Evolutionary conservation across 2,888 invertebrate genomes (phyloP), one percentile per base, ranked within the genome.

Genomic region (Apoderus coryli): DNA sequence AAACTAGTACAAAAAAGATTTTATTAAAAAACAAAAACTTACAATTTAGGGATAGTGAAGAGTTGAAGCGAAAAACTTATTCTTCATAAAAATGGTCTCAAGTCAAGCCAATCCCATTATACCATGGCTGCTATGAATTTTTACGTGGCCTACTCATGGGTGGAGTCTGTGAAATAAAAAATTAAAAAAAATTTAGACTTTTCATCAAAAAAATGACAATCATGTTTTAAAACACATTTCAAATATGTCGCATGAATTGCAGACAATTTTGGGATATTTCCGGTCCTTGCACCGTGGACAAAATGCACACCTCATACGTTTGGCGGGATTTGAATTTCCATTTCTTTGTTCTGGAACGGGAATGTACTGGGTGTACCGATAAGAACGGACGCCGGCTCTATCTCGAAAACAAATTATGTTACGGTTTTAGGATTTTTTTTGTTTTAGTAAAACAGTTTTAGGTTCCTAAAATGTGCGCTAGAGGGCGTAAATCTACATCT

Each of bases 211-310:
- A 19, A 19, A 7, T 19, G 19, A 19, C 19, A 19, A 19, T 19
- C 7, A 19, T 19, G 19, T 19, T 19, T 19, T 19, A 19, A 6
- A 19, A 19, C 19, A 19, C 19, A 19, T 19, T 19, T 19, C 19
- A 19, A n/a, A n/a, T 19, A 19, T 19, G 19, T 19, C 19, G 19
- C 19, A 19, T 7, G 19, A 19, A 19, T 7, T 19, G 19, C 19
- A 19, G 19, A 19, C 19, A 19, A 19, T 19, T 19, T 19, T 19
- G n/a, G n/a, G n/a, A n/a, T n/a, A n/a, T n/a, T n/a, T n/a, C n/a
- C n/a, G n/a, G n/a, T n/a, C n/a, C n/a, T n/a, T n/a, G n/a, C n/a
- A n/a, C n/a, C n/a, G n/a, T n/a, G n/a, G n/a, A n/a, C n/a, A n/a
- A n/a, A n/a, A n/a, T n/a, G n/a, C n/a, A n/a, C n/a, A n/a, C n/a